Evolutionary conservation across 2,797 vertebrate species (phyloP).

Genomic region (Serranus cabrilla): DNA sequence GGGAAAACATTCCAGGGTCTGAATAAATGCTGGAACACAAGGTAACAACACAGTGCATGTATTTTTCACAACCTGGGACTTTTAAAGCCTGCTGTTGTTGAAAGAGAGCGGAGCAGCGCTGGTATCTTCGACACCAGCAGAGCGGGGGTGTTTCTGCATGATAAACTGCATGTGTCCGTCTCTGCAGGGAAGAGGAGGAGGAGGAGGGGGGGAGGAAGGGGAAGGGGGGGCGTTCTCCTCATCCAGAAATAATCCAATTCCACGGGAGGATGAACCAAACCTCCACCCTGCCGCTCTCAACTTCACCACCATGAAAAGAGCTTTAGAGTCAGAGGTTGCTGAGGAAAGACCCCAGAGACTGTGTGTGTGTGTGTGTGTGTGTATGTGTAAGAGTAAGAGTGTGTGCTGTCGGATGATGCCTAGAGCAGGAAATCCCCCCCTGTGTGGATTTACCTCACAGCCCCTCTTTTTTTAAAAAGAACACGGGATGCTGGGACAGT

Average conservation of each 20-base stretch:
- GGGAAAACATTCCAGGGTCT: background rate
- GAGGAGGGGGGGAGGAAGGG: background rate
- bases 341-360: slow-evolving; percentile 58
- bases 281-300: slow-evolving; percentile 72
- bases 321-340: slow-evolving; percentile 68
- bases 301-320: slow-evolving; percentile 76
- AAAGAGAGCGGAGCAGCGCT: slow-evolving; percentile 15
- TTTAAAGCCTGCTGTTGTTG: slow-evolving; percentile 17
- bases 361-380: slow-evolving; percentile 36
- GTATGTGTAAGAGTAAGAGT: slow-evolving; percentile 18
- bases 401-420: slow-evolving; percentile 8
- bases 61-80: slow-evolving; percentile 18
- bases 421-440: slow-evolving; percentile 27
- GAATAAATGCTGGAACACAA: slow-evolving; percentile 20
- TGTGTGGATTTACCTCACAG: slow-evolving; percentile 30
- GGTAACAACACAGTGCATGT: background rate
- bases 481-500: slow-evolving; percentile 7
- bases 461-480: slow-evolving; percentile 6
- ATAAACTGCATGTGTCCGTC: slow-evolving; percentile 66
- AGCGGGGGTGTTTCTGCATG: slow-evolving; percentile 56
- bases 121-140: slow-evolving; percentile 41
- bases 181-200: slow-evolving; percentile 46
- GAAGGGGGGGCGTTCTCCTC: slow-evolving; percentile 45
- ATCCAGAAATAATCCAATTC: slow-evolving; percentile 83
- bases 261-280: slow-evolving; percentile 78